Percentiles rank a stretch among this genome's conserved stretches.
Evolutionary conservation across 1,140 invertebrate species (phyloP).

Genomic region (Papilio polyxenes): DNA sequence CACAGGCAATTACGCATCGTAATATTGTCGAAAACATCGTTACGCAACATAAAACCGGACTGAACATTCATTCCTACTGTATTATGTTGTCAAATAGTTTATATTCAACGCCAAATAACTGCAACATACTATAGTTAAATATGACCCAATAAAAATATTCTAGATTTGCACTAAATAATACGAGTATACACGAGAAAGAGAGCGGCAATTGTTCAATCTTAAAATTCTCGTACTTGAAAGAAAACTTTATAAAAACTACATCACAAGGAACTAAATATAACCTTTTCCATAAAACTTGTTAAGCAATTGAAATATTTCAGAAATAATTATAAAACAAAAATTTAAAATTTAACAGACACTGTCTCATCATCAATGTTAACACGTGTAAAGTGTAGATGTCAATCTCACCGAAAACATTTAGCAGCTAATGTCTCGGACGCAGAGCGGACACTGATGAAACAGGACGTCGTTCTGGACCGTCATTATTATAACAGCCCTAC

Average conservation of each 20-base stretch:
- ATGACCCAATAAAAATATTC: neutral
- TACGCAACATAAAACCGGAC: slow-evolving; percentile 20
- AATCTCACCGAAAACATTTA: slow-evolving; percentile 25
- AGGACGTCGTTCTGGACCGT: slow-evolving; percentile 23
- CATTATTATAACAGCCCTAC: slow-evolving; percentile 15
- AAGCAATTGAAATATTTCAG: too few relatives aligned
- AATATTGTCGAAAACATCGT: slow-evolving; percentile 25
- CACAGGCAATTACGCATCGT: slow-evolving; percentile 22
- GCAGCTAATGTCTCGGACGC: slow-evolving; percentile 1
- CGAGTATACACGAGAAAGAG: neutral
- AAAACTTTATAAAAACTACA: too few relatives aligned
- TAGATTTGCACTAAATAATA: neutral
- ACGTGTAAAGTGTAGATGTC: slow-evolving; percentile 18
- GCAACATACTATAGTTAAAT: neutral
- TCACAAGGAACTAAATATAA: too few relatives aligned
- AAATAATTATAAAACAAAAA: neutral
- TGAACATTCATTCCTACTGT: slow-evolving; percentile 3
- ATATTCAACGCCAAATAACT: slow-evolving; percentile 14
- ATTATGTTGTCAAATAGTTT: slow-evolving; percentile 23
- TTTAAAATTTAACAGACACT: neutral
- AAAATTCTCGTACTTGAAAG: neutral
- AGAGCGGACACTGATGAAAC: slow-evolving; percentile 3
- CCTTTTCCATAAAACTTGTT: too few relatives aligned
- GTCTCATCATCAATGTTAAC: neutral
- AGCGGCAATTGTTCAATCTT: neutral